A percentile compares a stretch with the other conserved stretches of the same genome.
These are phyloP conservation scores for Enteromius fasciolatus DNA, from an alignment of 2,797 vertebrate genomes.

Conservation along the genomic window DNA sequence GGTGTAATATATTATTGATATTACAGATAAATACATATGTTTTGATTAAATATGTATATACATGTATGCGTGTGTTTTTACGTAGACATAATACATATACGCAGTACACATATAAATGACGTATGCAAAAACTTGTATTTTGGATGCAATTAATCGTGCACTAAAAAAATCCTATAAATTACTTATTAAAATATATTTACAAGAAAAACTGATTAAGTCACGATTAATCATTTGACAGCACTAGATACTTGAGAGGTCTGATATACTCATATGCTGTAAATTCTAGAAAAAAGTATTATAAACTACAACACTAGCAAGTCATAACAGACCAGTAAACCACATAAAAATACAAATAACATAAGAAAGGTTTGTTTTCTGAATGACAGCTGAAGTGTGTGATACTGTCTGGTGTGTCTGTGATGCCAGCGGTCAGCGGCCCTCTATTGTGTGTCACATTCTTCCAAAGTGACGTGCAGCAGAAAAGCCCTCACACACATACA, in stretches of 20 bases:
- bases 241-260: neutral
- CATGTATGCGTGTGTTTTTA: no score
- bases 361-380: neutral
- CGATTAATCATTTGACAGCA: no score
- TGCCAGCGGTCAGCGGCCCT: constrained; percentile 63
- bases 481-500: constrained; percentile 44
- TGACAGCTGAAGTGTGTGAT: neutral
- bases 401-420: constrained; percentile 55
- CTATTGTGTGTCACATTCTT: constrained; percentile 78
- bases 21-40: no score
- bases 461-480: constrained; percentile 72
- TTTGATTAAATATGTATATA: no score
- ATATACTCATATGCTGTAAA: neutral
- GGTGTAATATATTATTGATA: no score
- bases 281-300: neutral
- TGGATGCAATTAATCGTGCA: no score
- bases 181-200: no score
- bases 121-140: no score
- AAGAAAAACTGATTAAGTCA: no score
- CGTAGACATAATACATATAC: no score
- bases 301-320: neutral
- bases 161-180: no score
- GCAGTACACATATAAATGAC: no score
- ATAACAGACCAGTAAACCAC: neutral
- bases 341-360: neutral